A percentile compares a stretch with the other conserved stretches of the same genome.
Evolutionary conservation across 2,797 vertebrate species (phyloP).

Genomic region (Coluber constrictor): DNA sequence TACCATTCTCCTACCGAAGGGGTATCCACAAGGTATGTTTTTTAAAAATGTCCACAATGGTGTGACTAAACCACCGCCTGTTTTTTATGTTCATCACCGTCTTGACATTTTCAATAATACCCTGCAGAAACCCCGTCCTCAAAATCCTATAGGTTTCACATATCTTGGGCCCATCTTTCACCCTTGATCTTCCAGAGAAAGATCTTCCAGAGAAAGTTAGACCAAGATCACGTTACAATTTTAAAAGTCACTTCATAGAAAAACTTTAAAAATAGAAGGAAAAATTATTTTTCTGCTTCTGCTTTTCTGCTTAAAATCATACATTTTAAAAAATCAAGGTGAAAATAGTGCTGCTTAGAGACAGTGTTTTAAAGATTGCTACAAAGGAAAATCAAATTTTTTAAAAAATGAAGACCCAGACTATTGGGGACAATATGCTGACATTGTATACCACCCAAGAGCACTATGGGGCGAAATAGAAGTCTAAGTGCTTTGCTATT

Average conservation of each 20-base stretch:
- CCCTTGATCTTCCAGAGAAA: no score
- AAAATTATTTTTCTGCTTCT: neutral
- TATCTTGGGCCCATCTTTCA: neutral
- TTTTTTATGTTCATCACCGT: neutral
- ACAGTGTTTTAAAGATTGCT: neutral
- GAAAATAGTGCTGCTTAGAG: neutral
- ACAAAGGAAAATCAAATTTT: neutral
- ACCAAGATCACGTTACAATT: neutral
- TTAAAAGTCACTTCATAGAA: neutral
- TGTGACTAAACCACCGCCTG: neutral
- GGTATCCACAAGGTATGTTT: neutral
- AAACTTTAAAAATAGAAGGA: neutral
- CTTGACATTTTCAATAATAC: neutral
- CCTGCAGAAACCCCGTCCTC: neutral
- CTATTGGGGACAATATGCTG: no score
- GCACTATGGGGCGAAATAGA: no score
- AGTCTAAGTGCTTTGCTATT: no score
- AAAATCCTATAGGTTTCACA: neutral
- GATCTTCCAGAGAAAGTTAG: neutral
- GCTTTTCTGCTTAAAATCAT: neutral
- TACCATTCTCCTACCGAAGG: neutral
- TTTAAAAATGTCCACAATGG: neutral
- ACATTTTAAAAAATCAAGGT: neutral
- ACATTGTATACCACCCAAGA: no score
- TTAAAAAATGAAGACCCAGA: no score